phyloP scores from a whole-genome alignment of 2,888 invertebrate species.

The Stenodera caucasica region DNA sequence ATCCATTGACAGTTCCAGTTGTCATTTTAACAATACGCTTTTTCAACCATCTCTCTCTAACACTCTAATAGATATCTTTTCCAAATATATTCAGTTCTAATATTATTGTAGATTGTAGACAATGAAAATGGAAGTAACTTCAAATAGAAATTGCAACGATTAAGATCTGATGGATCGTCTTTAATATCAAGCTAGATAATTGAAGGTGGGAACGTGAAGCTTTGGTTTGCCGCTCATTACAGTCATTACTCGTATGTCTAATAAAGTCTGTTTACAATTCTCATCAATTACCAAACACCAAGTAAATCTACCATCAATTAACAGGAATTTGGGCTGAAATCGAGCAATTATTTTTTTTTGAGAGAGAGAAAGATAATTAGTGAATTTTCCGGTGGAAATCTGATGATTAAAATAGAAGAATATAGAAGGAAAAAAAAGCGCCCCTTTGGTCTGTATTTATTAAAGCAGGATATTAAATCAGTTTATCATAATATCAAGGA shows the following conservation, averaged over 20 bases:
- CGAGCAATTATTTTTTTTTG: too few species aligned
- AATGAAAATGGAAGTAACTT: conserved; percentile 9
- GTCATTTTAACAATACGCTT: background rate
- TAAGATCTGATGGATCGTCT: conserved; percentile 39
- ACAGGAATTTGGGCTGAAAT: conserved; percentile 6
- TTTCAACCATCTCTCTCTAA: too few species aligned
- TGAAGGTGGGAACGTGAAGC: conserved; percentile 38
- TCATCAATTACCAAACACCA: conserved; percentile 26
- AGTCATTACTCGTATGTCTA: conserved; percentile 48
- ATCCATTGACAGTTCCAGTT: background rate
- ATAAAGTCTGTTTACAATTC: conserved; percentile 36
- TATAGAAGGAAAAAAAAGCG: conserved; percentile 9
- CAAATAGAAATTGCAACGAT: conserved; percentile 24
- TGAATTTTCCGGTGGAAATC: background rate
- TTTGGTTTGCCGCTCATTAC: conserved; percentile 47
- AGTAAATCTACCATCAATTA: conserved; percentile 20
- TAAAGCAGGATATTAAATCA: conserved; percentile 52
- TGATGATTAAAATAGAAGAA: background rate
- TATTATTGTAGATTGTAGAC: background rate
- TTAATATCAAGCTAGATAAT: conserved; percentile 37
- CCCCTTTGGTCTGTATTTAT: conserved; percentile 38
- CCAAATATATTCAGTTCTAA: too few species aligned
- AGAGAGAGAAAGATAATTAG: conserved; percentile 6
- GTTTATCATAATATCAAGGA: conserved; percentile 51
- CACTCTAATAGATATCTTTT: too few species aligned